phyloP scores from a whole-genome alignment of 2,888 invertebrate species.

The Timema podura region DNA sequence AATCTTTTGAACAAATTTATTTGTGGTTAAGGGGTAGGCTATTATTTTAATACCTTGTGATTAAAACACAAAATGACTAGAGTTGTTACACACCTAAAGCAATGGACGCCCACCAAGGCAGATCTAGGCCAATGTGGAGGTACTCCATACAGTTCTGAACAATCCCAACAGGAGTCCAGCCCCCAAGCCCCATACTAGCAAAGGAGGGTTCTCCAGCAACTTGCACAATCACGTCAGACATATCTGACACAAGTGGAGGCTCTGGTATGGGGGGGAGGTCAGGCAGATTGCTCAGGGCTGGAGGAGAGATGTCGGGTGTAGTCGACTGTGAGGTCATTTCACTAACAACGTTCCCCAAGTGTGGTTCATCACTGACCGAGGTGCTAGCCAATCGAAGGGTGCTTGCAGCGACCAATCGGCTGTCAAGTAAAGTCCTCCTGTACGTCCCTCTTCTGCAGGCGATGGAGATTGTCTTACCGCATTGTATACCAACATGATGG shows the following conservation, averaged over 20 bases:
- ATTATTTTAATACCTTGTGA: too few relatives aligned
- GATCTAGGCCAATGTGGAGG: constrained; percentile 70
- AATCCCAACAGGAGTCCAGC: constrained; percentile 77
- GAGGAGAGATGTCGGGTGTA: too few relatives aligned
- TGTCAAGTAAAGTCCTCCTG: too few relatives aligned
- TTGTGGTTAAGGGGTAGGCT: too few relatives aligned
- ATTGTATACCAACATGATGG: too few relatives aligned
- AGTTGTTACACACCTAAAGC: constrained; percentile 53
- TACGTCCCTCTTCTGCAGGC: too few relatives aligned
- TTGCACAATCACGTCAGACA: constrained; percentile 17
- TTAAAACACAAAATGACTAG: not conserved
- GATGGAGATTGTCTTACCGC: too few relatives aligned
- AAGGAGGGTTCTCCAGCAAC: constrained; percentile 68
- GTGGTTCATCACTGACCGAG: not conserved
- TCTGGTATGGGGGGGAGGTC: constrained; percentile 28
- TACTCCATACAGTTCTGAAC: constrained; percentile 77
- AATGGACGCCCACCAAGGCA: constrained; percentile 95
- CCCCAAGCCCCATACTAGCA: constrained; percentile 75
- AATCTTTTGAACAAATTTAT: too few relatives aligned
- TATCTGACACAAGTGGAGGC: constrained; percentile 7
- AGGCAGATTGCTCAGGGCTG: too few relatives aligned
- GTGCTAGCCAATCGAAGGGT: not conserved
- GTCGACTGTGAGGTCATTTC: too few relatives aligned
- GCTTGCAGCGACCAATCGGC: too few relatives aligned
- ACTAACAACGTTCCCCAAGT: too few relatives aligned